A percentile compares a stretch with the other conserved stretches of the same genome.
Evolutionary conservation across 2,113 vertebrate genomes (phyloP).

Genomic region (Lycaon pictus): DNA sequence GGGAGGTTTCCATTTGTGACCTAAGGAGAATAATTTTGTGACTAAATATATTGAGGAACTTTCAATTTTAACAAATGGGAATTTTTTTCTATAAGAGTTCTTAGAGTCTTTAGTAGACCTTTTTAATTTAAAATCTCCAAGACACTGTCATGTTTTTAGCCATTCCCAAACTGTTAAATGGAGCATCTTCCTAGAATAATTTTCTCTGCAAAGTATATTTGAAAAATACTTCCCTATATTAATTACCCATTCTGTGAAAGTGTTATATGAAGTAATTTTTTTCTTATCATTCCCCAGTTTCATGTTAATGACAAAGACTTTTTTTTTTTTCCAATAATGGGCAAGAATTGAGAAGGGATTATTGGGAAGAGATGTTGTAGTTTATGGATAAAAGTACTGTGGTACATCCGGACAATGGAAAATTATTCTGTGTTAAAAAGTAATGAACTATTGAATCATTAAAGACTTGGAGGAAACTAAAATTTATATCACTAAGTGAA

Average conservation of each 20-base stretch:
- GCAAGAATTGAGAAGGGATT: neutral
- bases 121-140: neutral
- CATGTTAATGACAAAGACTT: neutral
- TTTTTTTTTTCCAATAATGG: neutral
- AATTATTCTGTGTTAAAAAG: neutral
- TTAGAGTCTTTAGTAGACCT: neutral
- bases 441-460: neutral
- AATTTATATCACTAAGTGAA: neutral
- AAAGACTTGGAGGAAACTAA: neutral
- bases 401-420: neutral
- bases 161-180: neutral
- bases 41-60: neutral
- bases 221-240: neutral
- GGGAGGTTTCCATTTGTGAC: neutral
- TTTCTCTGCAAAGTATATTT: neutral
- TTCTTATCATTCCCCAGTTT: neutral
- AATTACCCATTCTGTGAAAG: conserved; percentile 16
- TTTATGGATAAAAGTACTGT: neutral
- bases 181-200: neutral
- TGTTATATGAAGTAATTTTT: neutral
- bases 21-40: neutral
- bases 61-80: neutral
- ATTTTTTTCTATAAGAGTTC: neutral
- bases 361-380: neutral
- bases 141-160: neutral